Base-by-base conservation (phyloP, 2,797 vertebrate species). In the Chelmon rostratus region DNA sequence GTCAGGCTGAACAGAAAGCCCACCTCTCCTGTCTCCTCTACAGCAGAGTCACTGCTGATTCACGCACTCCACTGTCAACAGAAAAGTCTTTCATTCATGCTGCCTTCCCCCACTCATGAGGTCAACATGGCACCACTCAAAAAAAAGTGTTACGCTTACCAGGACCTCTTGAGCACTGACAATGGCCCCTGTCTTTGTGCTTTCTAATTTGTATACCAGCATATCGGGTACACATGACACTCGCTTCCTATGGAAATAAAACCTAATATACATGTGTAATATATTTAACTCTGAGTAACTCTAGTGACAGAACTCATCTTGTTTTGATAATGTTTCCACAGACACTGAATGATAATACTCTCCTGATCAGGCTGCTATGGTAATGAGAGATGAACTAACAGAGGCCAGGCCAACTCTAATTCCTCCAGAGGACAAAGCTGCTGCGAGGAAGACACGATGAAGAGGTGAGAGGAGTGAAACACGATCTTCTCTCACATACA, bases 41-140 rank as follows among this genome's bases (percentile, higher is more conserved):
- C 5, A 76, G 87, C 81, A 81, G 44, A 77, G 69, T 87, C 78
- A 84, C 72, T 83, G 89, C 87, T 87, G 89, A 89, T 88, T 89
- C 88, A 90, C 81, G 68, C 68, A 69, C 74, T 80, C 21, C 42
- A 38, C 71, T 68, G 73, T 78, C 80, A 77, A 89, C 86, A 89
- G 69, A 81, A 79, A 78, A 76, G 74, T 64, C 79, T 70, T 89
- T 89, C 86, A 88, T 80, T 78, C 73, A 84, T 38, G 25, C 49
- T n/a, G 67, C 59, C 35, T 19, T 23, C 79, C 59, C 64, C 19
- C 49, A 62, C 69, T 65, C 75, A 81, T 83, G 86, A 63, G 81
- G 86, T 81, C 89, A 86, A 81, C 78, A 84, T 72, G 73, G 71
- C 78, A n/a, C 76, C 73, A 74, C 82, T 82, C 67, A 70, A 73